Conservation (phyloP, 2,888 invertebrate genomes). For the Alviniconcha strummeri region DNA sequence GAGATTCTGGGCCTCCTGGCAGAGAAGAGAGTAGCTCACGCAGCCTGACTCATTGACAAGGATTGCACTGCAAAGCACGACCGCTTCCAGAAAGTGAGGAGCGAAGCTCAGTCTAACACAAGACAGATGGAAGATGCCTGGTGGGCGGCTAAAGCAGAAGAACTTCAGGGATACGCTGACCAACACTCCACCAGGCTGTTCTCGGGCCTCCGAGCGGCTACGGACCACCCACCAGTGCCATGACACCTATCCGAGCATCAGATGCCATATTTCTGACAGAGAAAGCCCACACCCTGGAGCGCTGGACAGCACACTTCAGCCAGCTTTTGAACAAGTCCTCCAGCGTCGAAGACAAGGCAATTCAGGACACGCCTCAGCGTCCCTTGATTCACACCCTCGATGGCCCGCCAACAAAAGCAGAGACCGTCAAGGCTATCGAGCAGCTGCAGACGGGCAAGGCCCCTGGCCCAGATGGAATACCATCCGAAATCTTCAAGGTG, state of each 20-base stretch:
- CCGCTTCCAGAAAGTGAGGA: too few relatives aligned
- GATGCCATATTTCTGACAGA: constrained; percentile 16
- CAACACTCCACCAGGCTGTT: not conserved
- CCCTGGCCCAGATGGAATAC: constrained; percentile 37
- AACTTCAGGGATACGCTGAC: constrained; percentile 7
- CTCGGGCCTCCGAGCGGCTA: not conserved
- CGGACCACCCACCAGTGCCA: too few relatives aligned
- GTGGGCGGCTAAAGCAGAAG: not conserved
- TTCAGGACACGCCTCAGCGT: constrained; percentile 13
- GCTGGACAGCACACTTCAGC: constrained; percentile 33
- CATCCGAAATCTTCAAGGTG: constrained; percentile 38
- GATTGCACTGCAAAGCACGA: too few relatives aligned
- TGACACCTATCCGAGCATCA: not conserved
- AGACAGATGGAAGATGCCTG: too few relatives aligned
- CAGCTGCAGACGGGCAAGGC: not conserved
- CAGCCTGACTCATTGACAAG: too few relatives aligned
- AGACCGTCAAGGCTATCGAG: constrained; percentile 3
- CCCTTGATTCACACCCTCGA: not conserved
- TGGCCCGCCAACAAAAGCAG: not conserved
- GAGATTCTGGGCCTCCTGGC: too few relatives aligned
- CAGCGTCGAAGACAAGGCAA: constrained; percentile 18
- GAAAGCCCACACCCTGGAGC: constrained; percentile 34
- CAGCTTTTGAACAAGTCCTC: constrained; percentile 32
- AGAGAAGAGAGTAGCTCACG: too few relatives aligned
- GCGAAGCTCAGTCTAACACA: too few relatives aligned